phyloP scores from a whole-genome alignment of 2,113 vertebrate species.

The Notarius quadriscutis region DNA sequence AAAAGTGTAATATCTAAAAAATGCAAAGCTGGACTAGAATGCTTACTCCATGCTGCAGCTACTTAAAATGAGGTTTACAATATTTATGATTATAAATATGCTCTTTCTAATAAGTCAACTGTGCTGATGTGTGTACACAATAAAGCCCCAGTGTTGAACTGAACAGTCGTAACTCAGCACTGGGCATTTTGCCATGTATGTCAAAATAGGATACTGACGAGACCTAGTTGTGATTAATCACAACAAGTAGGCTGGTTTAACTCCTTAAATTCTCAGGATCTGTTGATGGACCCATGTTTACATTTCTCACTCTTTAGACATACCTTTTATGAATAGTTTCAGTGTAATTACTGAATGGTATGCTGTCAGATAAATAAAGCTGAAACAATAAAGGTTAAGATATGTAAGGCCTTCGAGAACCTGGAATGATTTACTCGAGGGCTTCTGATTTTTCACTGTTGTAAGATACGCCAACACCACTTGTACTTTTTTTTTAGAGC shows the following conservation, averaged over 20 bases:
- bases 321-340: neutral
- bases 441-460: neutral
- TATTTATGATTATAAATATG: neutral
- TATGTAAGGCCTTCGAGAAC: neutral
- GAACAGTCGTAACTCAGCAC: constrained; percentile 2
- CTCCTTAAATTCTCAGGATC: neutral
- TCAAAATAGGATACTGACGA: neutral
- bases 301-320: neutral
- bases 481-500: neutral
- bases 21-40: neutral
- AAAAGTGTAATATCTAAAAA: neutral
- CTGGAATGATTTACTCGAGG: neutral
- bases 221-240: neutral
- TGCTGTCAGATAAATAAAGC: neutral
- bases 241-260: neutral
- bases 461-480: neutral
- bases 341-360: neutral
- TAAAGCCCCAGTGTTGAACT: neutral
- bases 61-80: constrained; percentile 1
- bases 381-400: neutral
- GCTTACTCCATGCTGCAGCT: neutral
- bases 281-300: neutral
- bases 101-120: neutral
- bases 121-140: neutral
- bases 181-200: constrained; percentile 12